Percentiles rank a stretch among this genome's conserved stretches.
Evolutionary conservation across 1,140 invertebrate genomes (phyloP).

Genomic region (Magallana gigas): DNA sequence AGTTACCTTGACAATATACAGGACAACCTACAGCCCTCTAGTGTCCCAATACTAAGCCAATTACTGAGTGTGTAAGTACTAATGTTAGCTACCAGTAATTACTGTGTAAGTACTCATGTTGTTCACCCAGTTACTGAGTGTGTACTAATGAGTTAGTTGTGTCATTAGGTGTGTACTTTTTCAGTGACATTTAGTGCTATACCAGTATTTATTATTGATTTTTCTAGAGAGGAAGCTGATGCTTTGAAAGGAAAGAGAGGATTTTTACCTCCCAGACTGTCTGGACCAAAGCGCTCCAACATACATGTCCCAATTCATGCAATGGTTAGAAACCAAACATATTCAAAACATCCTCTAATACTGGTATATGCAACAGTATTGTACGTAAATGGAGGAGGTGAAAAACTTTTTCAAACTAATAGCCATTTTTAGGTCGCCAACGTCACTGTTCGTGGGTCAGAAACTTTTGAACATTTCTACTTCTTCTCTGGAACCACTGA

Average conservation of each 20-base stretch:
- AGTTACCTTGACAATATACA: conserved; percentile 69
- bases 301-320: conserved; percentile 11
- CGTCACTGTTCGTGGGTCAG: too few relatives aligned
- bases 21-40: conserved; percentile 63
- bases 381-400: too few relatives aligned
- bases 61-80: conserved; percentile 61
- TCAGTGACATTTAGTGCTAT: too few relatives aligned
- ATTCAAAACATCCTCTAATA: neutral
- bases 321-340: neutral
- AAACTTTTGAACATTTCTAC: too few relatives aligned
- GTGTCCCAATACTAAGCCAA: conserved; percentile 65
- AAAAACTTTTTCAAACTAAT: too few relatives aligned
- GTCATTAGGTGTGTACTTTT: too few relatives aligned
- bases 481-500: too few relatives aligned
- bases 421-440: too few relatives aligned
- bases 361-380: too few relatives aligned
- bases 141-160: too few relatives aligned
- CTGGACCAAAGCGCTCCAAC: neutral
- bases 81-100: neutral
- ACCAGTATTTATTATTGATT: neutral
- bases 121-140: too few relatives aligned
- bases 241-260: neutral
- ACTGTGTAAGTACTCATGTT: too few relatives aligned
- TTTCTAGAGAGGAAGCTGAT: neutral
- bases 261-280: neutral